A percentile compares a stretch with the other conserved stretches of the same genome.
phyloP scores from a whole-genome alignment of 2,888 invertebrate species.

The Theretra japonica region DNA sequence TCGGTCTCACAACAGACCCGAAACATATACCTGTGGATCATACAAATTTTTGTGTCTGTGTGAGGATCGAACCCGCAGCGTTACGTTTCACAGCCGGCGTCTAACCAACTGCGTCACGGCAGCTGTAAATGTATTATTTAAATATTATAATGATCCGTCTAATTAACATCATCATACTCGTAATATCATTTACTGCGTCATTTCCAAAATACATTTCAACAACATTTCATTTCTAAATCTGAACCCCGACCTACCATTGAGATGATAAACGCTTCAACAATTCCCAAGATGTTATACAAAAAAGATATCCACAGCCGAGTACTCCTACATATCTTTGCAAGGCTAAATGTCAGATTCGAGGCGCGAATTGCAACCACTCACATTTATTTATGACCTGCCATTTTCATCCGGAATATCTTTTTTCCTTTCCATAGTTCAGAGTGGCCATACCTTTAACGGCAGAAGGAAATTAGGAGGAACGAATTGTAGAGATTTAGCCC shows the following conservation, averaged over 20 bases:
- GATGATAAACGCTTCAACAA: not conserved
- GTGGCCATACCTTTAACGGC: slow-evolving; percentile 47
- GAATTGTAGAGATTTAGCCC: slow-evolving; percentile 55
- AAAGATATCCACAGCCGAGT: not conserved
- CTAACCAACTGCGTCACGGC: no score
- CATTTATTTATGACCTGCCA: slow-evolving; percentile 70
- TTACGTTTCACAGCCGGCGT: no score
- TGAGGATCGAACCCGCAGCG: no score
- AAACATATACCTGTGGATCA: no score
- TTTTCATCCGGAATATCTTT: slow-evolving; percentile 69
- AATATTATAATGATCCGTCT: no score
- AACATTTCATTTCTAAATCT: not conserved
- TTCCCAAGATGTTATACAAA: not conserved
- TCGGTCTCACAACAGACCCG: no score
- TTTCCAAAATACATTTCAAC: not conserved
- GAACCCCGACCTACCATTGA: not conserved
- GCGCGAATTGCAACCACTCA: slow-evolving; percentile 61
- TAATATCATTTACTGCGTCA: no score
- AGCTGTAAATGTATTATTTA: no score
- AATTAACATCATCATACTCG: no score
- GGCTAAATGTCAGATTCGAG: slow-evolving; percentile 45
- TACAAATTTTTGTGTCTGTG: no score
- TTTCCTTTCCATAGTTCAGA: slow-evolving; percentile 45
- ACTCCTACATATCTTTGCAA: not conserved
- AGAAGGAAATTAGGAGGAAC: slow-evolving; percentile 56